Evolutionary conservation across 2,797 vertebrate genomes (phyloP), one percentile per base, ranked within the genome.

Genomic region (Danio jaintianensis): DNA sequence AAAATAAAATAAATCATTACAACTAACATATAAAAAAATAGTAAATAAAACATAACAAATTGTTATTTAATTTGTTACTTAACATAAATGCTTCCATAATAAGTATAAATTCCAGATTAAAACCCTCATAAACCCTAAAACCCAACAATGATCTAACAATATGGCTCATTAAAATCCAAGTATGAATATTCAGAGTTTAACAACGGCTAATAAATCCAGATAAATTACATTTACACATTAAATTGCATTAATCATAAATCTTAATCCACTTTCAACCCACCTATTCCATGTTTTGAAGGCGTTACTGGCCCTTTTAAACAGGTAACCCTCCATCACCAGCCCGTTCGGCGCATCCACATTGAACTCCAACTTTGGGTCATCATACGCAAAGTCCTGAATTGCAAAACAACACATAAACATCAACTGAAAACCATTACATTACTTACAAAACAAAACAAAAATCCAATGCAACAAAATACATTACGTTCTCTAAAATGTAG

Each of bases 301-400:
- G 29, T 29, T 29, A 29, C 29, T 29, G 29, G 29, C 29, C 29
- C 98, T 97, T 91, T 99, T 99, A 90, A 99, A 99, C 86, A 99
- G 94, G 89, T 99, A 99, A 0, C 98, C 98, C 89, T 99, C 98
- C 98, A 99, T 98, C 88, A 98, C 98, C 87, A 99, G 96, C 0
- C 98, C 97, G 3, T 96, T 96, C 0, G 97, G 97, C 6, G 97
- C 96, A 0, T 99, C 98, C 58, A 98, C 93, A 0, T 98, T 96
- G 77, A 98, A 98, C 82, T 98, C 97, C 84, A 94, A 94, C 87
- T 98, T 98, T 0, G 96, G 91, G 84, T 98, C 97, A 75, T 99
- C 97, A 0, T 96, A 96, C 1, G 96, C 95, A 85, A 99, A 98
- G 84, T 99, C 98, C 98, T 98, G 90, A 1, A 56, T 59, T 22